Evolutionary conservation across 2,797 vertebrate species (phyloP).

Genomic region (Tolypeutes matacus): DNA sequence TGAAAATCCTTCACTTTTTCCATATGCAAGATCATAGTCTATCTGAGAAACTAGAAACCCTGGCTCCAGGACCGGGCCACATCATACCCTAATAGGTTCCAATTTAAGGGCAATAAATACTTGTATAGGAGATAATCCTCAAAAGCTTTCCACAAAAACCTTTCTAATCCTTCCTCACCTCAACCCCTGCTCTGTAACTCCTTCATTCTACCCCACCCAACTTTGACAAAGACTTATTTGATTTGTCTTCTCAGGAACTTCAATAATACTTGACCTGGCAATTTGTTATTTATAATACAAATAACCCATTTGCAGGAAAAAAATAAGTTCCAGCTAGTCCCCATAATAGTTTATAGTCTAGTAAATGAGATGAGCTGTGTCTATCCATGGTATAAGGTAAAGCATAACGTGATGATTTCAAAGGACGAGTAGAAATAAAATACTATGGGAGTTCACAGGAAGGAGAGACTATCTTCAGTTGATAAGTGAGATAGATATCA

Average conservation of each 20-base stretch:
- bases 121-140: not conserved
- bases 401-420: not conserved
- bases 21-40: not conserved
- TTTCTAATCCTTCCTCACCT: not conserved
- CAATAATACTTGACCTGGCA: not conserved
- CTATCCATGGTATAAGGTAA: not conserved
- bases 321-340: not conserved
- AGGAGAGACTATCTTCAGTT: not conserved
- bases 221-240: not conserved
- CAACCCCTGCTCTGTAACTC: not conserved
- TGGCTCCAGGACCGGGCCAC: not conserved
- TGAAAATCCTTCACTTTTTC: not conserved
- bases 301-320: not conserved
- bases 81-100: not conserved
- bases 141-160: not conserved
- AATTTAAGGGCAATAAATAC: not conserved
- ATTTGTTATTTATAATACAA: not conserved
- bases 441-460: not conserved
- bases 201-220: not conserved
- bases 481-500: not conserved
- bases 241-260: not conserved
- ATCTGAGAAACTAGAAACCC: not conserved
- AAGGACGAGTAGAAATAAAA: not conserved
- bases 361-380: not conserved
- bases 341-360: not conserved